These are phyloP conservation scores for Pelodiscus sinensis DNA, from an alignment of 2,113 vertebrate genomes.

Conservation along the genomic window DNA sequence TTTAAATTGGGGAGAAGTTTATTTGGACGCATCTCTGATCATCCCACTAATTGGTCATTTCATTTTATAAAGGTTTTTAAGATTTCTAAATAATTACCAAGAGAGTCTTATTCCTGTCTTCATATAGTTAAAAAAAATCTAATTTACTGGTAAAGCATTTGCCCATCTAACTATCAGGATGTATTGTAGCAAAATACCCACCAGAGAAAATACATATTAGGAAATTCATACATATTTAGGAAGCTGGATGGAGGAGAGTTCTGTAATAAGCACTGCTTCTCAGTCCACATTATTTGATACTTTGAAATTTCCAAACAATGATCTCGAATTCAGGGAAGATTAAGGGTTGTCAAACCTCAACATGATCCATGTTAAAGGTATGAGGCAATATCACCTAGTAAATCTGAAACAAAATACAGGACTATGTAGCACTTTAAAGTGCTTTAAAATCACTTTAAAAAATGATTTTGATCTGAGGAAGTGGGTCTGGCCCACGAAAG, in stretches of 20 bases:
- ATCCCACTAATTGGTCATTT: not conserved
- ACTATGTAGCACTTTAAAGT: too few species aligned
- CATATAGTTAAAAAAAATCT: rapidly evolving
- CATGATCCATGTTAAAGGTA: not conserved
- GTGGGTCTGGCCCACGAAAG: too few species aligned
- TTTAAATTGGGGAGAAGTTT: not conserved
- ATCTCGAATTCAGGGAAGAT: not conserved
- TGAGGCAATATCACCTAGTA: not conserved
- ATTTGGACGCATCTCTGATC: not conserved
- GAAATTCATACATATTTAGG: not conserved
- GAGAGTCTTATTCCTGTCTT: not conserved
- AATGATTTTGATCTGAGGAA: too few species aligned
- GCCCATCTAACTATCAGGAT: not conserved
- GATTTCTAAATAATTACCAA: not conserved
- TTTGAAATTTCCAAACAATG: not conserved
- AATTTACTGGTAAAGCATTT: not conserved
- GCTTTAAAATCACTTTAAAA: too few species aligned
- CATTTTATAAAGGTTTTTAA: not conserved
- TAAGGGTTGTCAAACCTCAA: not conserved
- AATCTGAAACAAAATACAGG: too few species aligned
- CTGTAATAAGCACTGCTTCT: not conserved
- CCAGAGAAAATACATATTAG: not conserved
- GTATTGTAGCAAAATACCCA: not conserved
- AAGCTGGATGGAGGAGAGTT: not conserved
- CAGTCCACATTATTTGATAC: not conserved